These are phyloP conservation scores for Crambe crambe DNA, from an alignment of 37 sponge, comb jelly and placozoan species.

Conservation along the genomic window DNA sequence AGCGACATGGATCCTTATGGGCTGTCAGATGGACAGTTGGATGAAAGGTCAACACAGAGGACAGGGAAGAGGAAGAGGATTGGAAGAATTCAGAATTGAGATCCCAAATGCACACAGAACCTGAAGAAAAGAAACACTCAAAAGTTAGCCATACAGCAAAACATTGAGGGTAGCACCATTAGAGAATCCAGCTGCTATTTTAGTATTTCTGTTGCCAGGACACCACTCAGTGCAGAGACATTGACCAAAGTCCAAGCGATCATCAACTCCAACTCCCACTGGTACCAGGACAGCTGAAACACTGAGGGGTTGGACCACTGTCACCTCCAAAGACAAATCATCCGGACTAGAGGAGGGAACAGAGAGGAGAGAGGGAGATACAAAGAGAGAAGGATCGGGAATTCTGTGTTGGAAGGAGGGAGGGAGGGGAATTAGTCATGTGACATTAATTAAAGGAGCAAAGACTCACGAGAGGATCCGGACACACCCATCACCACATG, in stretches of 20 bases:
- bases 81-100: constrained; percentile 7
- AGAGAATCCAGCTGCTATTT: constrained; percentile 65
- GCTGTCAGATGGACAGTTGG: constrained; percentile 49
- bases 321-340: not conserved
- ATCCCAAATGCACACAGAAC: constrained; percentile 51
- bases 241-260: constrained; percentile 30
- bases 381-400: not conserved
- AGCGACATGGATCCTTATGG: constrained; percentile 27
- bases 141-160: not conserved
- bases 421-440: too few species aligned
- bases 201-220: constrained; percentile 39
- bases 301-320: constrained; percentile 9
- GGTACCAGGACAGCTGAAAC: constrained; percentile 43
- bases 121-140: not conserved
- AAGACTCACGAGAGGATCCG: constrained; percentile 54
- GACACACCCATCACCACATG: constrained; percentile 71
- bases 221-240: constrained; percentile 75
- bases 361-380: not conserved
- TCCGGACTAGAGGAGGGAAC: not conserved
- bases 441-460: too few species aligned
- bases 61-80: not conserved
- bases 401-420: too few species aligned
- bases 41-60: constrained; percentile 7
- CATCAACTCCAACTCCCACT: constrained; percentile 10
- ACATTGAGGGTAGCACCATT: constrained; percentile 38